Evolutionary conservation across 2,113 vertebrate genomes (phyloP).

Genomic region (Myotis brandtii): DNA sequence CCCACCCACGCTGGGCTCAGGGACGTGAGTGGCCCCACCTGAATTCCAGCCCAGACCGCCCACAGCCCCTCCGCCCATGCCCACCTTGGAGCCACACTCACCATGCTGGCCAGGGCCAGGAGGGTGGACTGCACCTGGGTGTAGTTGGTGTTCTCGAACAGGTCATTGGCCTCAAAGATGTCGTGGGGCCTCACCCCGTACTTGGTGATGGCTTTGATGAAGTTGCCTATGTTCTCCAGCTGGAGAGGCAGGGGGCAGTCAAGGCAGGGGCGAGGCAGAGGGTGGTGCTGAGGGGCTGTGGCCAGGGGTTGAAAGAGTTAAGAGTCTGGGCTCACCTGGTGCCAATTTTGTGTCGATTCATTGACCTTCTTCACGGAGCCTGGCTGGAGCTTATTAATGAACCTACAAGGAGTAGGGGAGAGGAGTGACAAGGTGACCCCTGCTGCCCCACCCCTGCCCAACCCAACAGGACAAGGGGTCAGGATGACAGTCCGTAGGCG

Average conservation of each 20-base stretch:
- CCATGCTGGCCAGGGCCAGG: constrained; percentile 94
- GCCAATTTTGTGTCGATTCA: constrained; percentile 94
- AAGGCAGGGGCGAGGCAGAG: background rate
- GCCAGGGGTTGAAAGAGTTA: rapidly evolving
- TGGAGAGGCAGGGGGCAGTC: constrained; percentile 62
- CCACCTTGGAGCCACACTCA: constrained; percentile 78
- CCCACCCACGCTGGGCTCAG: background rate
- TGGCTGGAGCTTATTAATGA: constrained; percentile 95
- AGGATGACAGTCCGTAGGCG: rapidly evolving
- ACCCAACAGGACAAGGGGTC: background rate
- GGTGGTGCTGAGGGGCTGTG: rapidly evolving
- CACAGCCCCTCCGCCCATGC: rapidly evolving
- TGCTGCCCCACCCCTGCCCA: background rate
- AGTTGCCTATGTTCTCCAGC: constrained; percentile 97
- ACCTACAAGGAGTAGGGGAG: constrained; percentile 80
- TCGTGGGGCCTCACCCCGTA: constrained; percentile 94
- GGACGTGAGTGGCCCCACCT: background rate
- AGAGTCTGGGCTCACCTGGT: constrained; percentile 88
- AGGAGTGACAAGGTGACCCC: background rate
- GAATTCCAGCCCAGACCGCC: rapidly evolving
- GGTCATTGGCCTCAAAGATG: constrained; percentile 96
- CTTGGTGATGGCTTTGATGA: constrained; percentile 93
- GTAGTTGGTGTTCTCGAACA: constrained; percentile 96
- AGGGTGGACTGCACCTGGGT: constrained; percentile 96
- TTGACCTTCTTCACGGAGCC: constrained; percentile 95